Conservation (phyloP, 2,888 invertebrate genomes). For the Esperia sulphurella region DNA sequence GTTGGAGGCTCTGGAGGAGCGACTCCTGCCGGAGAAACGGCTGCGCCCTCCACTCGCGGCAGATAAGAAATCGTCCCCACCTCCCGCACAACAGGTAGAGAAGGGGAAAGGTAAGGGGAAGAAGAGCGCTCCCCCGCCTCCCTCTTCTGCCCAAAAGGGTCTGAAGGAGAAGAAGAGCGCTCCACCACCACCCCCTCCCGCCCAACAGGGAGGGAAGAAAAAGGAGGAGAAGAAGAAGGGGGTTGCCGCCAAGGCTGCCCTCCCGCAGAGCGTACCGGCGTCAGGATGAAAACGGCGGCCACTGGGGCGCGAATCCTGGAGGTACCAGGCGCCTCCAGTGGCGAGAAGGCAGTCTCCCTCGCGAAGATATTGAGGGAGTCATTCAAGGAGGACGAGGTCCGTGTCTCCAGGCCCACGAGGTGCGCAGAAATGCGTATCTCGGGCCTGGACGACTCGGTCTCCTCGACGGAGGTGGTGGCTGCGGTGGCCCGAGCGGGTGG, state of each 20-base stretch:
- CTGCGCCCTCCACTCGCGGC: neutral
- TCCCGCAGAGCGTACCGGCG: neutral
- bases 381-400: neutral
- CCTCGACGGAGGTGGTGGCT: neutral
- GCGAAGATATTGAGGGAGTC: constrained; percentile 6
- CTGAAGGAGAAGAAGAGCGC: neutral
- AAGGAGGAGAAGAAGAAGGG: neutral
- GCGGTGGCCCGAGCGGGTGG: neutral
- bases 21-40: too few species aligned
- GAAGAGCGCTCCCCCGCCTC: neutral
- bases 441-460: constrained; percentile 10
- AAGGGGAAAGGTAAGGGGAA: neutral
- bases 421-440: neutral
- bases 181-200: neutral
- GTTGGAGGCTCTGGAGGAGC: too few species aligned
- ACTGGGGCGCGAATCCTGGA: constrained; percentile 13
- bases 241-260: neutral
- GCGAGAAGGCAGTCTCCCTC: constrained; percentile 10
- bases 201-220: neutral
- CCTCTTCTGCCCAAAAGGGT: too few species aligned
- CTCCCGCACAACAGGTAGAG: too few species aligned
- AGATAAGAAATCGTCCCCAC: too few species aligned
- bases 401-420: constrained; percentile 11
- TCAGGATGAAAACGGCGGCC: constrained; percentile 2
- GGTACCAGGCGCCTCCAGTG: constrained; percentile 6